A percentile compares a stretch with the other conserved stretches of the same genome.
These are phyloP conservation scores for Microctonus hyperodae DNA, from an alignment of 2,888 invertebrate species.

Conservation along the genomic window DNA sequence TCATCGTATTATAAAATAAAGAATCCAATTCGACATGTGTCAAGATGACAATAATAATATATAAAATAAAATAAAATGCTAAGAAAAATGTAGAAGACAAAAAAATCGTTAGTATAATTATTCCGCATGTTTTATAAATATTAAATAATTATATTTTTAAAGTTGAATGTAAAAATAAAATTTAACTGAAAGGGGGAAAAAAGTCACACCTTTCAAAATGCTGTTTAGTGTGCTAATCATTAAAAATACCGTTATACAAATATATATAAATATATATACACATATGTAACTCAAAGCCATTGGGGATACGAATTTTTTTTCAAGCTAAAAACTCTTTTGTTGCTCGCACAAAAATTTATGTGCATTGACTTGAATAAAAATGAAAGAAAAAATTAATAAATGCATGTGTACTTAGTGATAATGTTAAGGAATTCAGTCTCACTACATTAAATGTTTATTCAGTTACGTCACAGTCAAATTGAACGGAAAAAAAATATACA, in stretches of 20 bases:
- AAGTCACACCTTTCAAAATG: slow-evolving; percentile 33
- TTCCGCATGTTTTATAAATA: too few relatives aligned
- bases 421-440: background rate
- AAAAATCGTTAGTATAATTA: too few relatives aligned
- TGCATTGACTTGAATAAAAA: background rate
- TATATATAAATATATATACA: background rate
- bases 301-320: background rate
- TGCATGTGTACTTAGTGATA: slow-evolving; percentile 6
- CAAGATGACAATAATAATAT: too few relatives aligned
- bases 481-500: background rate
- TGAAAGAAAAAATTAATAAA: slow-evolving; percentile 2
- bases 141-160: background rate
- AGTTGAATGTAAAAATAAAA: background rate
- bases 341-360: background rate
- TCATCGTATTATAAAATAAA: background rate
- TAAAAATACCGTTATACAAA: slow-evolving; percentile 38
- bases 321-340: background rate
- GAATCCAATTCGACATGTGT: background rate
- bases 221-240: slow-evolving; percentile 51
- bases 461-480: background rate
- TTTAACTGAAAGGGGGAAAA: background rate
- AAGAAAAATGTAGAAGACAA: background rate
- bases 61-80: too few relatives aligned
- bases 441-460: background rate
- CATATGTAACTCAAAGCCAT: background rate